Evolutionary conservation across 53 echinoderm and acorn worm species (phyloP).

Genomic region (Zoroaster sp.): DNA sequence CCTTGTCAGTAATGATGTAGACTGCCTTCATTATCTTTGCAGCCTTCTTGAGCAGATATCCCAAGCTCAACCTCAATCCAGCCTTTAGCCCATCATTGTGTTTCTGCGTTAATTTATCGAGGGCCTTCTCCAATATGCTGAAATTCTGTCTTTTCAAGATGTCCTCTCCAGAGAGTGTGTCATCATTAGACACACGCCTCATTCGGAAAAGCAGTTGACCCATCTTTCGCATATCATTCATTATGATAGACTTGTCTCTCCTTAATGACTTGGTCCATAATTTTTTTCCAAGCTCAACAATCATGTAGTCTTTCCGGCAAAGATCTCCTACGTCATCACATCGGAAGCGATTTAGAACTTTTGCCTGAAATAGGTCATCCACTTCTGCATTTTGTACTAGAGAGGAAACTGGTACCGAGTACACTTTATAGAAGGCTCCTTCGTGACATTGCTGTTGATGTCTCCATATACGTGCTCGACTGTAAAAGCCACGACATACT

Average conservation of each 20-base stretch:
- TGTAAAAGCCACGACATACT: neutral
- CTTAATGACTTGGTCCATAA: neutral
- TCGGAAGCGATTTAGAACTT: neutral
- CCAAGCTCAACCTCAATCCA: neutral
- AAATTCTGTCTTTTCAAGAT: neutral
- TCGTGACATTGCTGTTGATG: slow-evolving; percentile 4
- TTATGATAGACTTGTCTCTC: neutral
- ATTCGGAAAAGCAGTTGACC: neutral
- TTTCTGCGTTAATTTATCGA: neutral
- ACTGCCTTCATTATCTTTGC: slow-evolving; percentile 27
- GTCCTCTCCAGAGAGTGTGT: neutral
- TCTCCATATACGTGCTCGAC: neutral
- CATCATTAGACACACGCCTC: neutral
- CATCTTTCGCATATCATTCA: slow-evolving; percentile 17
- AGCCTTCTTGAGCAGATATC: neutral
- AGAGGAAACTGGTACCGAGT: neutral
- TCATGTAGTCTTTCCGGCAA: neutral
- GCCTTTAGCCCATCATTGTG: neutral
- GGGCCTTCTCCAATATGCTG: neutral
- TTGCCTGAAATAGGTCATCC: neutral
- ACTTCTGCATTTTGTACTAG: neutral
- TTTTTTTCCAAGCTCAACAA: neutral
- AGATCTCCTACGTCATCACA: slow-evolving; percentile 16
- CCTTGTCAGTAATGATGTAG: neutral
- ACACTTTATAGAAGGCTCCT: neutral